These are phyloP conservation scores for Drosophila paulistorum DNA, from an alignment of 1,140 invertebrate species.

Conservation along the genomic window DNA sequence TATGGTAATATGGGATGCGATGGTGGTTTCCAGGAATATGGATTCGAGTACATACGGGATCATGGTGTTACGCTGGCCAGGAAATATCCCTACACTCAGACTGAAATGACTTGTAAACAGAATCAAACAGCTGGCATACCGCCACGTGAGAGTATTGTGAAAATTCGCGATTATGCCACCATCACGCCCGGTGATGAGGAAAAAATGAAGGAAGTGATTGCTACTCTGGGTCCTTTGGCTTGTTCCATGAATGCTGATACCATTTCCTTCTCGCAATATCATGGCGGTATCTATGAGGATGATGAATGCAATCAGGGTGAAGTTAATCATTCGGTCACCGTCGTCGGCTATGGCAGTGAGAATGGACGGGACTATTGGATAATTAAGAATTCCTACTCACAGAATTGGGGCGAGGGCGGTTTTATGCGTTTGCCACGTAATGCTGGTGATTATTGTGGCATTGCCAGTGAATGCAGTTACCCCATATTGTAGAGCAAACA, in stretches of 20 bases:
- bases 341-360: slow-evolving; percentile 86
- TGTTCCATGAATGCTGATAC: slow-evolving; percentile 92
- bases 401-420: slow-evolving; percentile 88
- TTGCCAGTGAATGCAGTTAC: slow-evolving; percentile 83
- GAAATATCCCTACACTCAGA: slow-evolving; percentile 84
- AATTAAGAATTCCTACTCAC: slow-evolving; percentile 90
- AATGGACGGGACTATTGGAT: slow-evolving; percentile 89
- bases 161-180: slow-evolving; percentile 88
- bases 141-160: slow-evolving; percentile 85
- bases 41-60: slow-evolving; percentile 87
- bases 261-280: slow-evolving; percentile 92
- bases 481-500: slow-evolving; percentile 57
- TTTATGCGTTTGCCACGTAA: slow-evolving; percentile 88
- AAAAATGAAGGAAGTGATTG: slow-evolving; percentile 89
- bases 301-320: slow-evolving; percentile 83
- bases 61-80: slow-evolving; percentile 86
- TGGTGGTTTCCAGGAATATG: slow-evolving; percentile 87
- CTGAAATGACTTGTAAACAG: slow-evolving; percentile 85
- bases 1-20: slow-evolving; percentile 87
- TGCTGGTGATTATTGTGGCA: slow-evolving; percentile 88
- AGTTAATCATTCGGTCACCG: slow-evolving; percentile 85
- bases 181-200: slow-evolving; percentile 87
- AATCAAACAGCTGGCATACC: slow-evolving; percentile 79
- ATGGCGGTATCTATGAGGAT: slow-evolving; percentile 86
- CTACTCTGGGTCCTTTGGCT: slow-evolving; percentile 90